Base-by-base conservation (phyloP, 2,888 invertebrate genomes). In the Cynaeus angustus region DNA sequence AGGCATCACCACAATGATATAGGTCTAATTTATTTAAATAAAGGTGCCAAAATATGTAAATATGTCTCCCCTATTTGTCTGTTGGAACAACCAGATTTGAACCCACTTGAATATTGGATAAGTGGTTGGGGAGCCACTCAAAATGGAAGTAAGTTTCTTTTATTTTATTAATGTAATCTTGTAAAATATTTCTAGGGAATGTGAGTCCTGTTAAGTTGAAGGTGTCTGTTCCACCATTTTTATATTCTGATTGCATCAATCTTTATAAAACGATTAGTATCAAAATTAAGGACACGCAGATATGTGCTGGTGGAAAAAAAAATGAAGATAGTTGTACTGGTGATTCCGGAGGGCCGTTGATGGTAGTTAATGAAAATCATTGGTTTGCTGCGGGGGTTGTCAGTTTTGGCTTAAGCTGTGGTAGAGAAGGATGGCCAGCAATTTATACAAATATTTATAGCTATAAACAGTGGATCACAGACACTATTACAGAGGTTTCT, bases 291-390 rank as follows among this genome's bases (percentile, higher is more conserved):
- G 85, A 88, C 0, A 87, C 86, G 9, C 92, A 92, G 77, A 79
- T 94, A 0, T 94, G 94, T 78, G 94, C 94, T 2, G 94, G 94
- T 0, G 94, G 94, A 0, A 86, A 87, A 37, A 87, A 85, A 65
- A 88, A 88, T 1, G 87, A 90, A 78, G 94, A 94, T 78, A 90
- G 93, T 0, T 94, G 94, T 79, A 87, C 86, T 10, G 94, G 94
- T 0, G 94, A 94, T 78, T 93, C 93, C 0, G 94, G 94, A 0
- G 94, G 94, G 1, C 94, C 94, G 0, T 83, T 94, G 1, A 94
- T 94, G 93, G 66, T 74, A 10, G 56, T 71, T 30, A 41, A 86
- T 81, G 76, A 74, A 48, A 77, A 74, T 5, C 69, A 74, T 6
- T 80, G 78, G 74, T 89, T 88, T 68, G 84, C 88, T 0, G 87